Percentiles rank a stretch among this genome's conserved stretches.
phyloP scores from a whole-genome alignment of 2,797 vertebrate genomes.

The Coracias cyanogaster region DNA sequence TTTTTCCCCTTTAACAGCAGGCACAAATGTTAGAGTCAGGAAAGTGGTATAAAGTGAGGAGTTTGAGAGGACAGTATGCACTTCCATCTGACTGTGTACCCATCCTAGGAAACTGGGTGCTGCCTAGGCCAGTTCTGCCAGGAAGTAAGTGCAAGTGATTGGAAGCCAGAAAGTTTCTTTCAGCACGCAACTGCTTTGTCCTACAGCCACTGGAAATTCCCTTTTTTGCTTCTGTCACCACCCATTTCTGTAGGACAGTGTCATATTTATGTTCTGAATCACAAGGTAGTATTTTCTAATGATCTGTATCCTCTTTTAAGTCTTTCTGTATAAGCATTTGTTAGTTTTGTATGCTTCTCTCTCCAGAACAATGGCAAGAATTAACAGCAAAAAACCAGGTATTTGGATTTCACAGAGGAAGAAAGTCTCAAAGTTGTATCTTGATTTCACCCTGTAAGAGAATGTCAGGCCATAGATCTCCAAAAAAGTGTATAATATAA shows the following conservation, averaged over 20 bases:
- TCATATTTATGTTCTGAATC: neutral
- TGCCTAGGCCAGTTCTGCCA: neutral
- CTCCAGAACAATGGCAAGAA: neutral
- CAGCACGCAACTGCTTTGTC: neutral
- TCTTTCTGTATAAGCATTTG: neutral
- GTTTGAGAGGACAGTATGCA: neutral
- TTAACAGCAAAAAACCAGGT: neutral
- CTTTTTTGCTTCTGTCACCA: neutral
- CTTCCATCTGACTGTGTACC: rapidly evolving
- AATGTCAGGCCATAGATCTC: neutral
- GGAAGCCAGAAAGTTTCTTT: neutral
- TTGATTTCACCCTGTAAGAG: neutral
- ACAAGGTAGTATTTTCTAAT: neutral
- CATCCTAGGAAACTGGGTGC: neutral
- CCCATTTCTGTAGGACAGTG: neutral
- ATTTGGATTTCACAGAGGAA: neutral
- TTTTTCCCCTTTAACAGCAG: neutral
- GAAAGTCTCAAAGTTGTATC: neutral
- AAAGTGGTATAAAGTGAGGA: neutral
- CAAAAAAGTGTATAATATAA: neutral
- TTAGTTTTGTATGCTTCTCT: neutral
- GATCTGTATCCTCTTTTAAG: neutral
- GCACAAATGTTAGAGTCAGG: neutral
- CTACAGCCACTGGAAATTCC: neutral
- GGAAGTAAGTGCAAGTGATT: neutral